Base-by-base conservation (phyloP, 2,113 vertebrate species). In the Neodontobutis hainanensis region DNA sequence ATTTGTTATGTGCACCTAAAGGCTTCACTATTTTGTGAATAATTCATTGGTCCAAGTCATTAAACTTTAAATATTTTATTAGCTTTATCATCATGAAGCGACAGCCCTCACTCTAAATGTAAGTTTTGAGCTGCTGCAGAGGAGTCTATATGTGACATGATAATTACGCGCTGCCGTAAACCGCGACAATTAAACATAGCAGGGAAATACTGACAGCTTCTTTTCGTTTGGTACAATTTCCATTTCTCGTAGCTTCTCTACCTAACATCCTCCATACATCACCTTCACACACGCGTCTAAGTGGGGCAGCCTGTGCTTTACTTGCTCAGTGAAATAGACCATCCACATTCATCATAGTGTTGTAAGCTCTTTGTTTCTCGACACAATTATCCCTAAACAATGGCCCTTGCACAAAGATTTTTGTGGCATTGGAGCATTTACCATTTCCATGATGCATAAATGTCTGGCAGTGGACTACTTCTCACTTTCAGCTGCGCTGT, bases 321-420 rank as follows among this genome's bases (percentile, higher is more conserved):
- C 60, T 68, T 50, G 73, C 69, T 86, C 88, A 80, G 58, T 83
- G 68, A 77, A 80, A 83, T 75, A 75, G 52, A 84, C 75, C 68
- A 72, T 73, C 84, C 78, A 80, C 87, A 91, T 92, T 88, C 69
- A 91, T 91, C 91, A 90, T 53, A 63, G 70, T 73, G 68, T 75
- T 85, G 63, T 70, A 81, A 83, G 70, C 70, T 77, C 82, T 80
- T 83, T 82, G 85, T 88, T 85, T 80, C 81, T 27, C 65, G 68
- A 85, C 77, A 73, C 80, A 84, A 84, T 90, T 88, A 88, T 81
- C 72, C 67, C 75, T 71, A 87, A 87, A 89, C 88, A 88, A 87
- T 78, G 85, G 77, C 71, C 77, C 69, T 70, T 61, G 69, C 58
- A 70, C 68, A 84, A 84, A 80, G 51, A 88, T 83, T 73, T 69